These are phyloP conservation scores for Brachycybe producta DNA, from an alignment of 2,888 invertebrate genomes.

Conservation along the genomic window DNA sequence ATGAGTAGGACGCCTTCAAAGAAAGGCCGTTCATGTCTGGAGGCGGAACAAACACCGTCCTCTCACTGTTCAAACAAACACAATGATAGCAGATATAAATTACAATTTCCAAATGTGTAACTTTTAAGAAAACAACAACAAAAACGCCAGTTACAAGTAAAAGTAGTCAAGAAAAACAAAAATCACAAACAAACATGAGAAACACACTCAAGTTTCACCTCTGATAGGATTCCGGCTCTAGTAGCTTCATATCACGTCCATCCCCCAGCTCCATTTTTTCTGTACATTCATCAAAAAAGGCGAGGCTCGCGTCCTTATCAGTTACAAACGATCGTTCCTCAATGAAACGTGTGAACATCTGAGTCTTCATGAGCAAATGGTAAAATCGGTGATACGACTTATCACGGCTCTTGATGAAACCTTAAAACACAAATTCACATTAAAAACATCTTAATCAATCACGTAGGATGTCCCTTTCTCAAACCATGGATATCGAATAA, in stretches of 20 bases:
- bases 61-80: conserved; percentile 49
- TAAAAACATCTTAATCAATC: background rate
- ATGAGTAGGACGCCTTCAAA: conserved; percentile 30
- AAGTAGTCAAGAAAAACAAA: conserved; percentile 4
- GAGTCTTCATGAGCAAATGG: conserved; percentile 75
- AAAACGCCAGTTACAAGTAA: background rate
- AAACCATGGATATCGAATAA: conserved; percentile 72
- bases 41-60: conserved; percentile 88
- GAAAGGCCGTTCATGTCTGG: conserved; percentile 54
- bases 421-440: conserved; percentile 24
- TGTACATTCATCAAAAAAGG: conserved; percentile 94
- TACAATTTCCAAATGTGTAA: conserved; percentile 8
- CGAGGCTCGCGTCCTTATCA: conserved; percentile 90
- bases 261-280: conserved; percentile 45
- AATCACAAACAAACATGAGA: background rate
- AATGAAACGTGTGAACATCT: conserved; percentile 96
- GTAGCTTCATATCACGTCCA: conserved; percentile 42
- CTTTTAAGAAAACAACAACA: too few relatives aligned
- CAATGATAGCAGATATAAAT: background rate
- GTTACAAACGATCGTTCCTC: conserved; percentile 97
- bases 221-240: conserved; percentile 57
- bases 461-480: background rate
- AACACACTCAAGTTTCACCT: conserved; percentile 6
- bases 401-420: conserved; percentile 76
- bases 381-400: conserved; percentile 66